Base-by-base conservation (phyloP, 1,140 invertebrate species). In the Drosophila lacteicornis region DNA sequence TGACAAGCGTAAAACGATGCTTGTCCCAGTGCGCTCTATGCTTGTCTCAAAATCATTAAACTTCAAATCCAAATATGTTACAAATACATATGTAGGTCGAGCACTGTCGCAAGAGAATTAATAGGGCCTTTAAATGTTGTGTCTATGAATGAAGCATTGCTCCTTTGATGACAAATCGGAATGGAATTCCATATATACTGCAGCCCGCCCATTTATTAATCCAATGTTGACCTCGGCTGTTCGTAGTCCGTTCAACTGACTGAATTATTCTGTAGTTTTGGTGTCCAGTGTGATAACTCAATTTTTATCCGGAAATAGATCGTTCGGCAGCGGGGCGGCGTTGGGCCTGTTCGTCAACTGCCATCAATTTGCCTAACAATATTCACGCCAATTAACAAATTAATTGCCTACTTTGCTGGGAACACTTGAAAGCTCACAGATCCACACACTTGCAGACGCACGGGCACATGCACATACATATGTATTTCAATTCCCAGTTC, bases 341-440 rank as follows among this genome's bases (percentile, higher is more conserved):
- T 25, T 30, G 56, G 15, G 15, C 8, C 38, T 60, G 61, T 17
- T 75, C 66, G 79, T 67, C 69, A 63, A 82, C 49, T 85, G 75
- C 75, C 82, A 67, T 76, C 82, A 82, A 86, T 86, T 85, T 75
- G 69, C 17, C 82, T 58, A 75, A 86, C 79, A 71, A 76, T 87
- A 82, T 85, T 82, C 75, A 65, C 69, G 82, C 59, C 82, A 86
- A 86, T 86, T 86, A 86, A 82, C 83, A 86, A 86, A 86, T 86
- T 86, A 87, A 86, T 86, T 86, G 79, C 75, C 79, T 86, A 86
- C 79, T 86, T 86, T 86, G 70, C 70, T 45, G 75, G 70, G 65
- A 65, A 75, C 75, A 75, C 70, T 79, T 66, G 62, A 79, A 84
- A 76, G 25, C 33, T 25, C 33, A 17, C 22, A 46, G 19, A 61